These are phyloP conservation scores for Parambassis ranga DNA, from an alignment of 2,797 vertebrate species.

Conservation along the genomic window DNA sequence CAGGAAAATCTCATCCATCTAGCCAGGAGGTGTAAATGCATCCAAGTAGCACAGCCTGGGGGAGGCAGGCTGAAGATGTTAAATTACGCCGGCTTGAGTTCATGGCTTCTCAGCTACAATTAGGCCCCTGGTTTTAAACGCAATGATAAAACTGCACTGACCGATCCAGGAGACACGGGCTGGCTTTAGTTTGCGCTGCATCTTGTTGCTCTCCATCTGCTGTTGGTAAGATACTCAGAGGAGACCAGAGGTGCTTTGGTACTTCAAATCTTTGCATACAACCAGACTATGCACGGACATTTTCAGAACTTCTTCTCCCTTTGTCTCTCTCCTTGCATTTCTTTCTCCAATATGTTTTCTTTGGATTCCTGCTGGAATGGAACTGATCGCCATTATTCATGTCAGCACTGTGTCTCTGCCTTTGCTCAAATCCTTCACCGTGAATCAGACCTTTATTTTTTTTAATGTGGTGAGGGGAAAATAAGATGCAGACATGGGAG, in stretches of 20 bases:
- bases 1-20: constrained; percentile 23
- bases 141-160: not conserved
- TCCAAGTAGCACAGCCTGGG: constrained; percentile 8
- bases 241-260: not conserved
- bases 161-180: not conserved
- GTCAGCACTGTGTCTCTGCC: constrained; percentile 59
- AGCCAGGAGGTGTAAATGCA: constrained; percentile 28
- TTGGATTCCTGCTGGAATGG: constrained; percentile 46
- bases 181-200: too few species aligned
- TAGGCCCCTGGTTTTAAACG: not conserved
- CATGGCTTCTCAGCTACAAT: not conserved
- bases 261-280: not conserved
- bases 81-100: constrained; percentile 5
- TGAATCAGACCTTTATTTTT: constrained; percentile 24
- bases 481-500: not conserved
- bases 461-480: not conserved
- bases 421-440: constrained; percentile 40
- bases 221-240: not conserved
- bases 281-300: not conserved
- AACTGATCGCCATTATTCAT: constrained; percentile 55
- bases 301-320: not conserved
- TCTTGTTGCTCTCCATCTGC: not conserved
- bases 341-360: constrained; percentile 32
- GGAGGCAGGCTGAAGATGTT: not conserved
- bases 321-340: not conserved